phyloP scores from a whole-genome alignment of 2,888 invertebrate species.

The Sisyra terminalis region DNA sequence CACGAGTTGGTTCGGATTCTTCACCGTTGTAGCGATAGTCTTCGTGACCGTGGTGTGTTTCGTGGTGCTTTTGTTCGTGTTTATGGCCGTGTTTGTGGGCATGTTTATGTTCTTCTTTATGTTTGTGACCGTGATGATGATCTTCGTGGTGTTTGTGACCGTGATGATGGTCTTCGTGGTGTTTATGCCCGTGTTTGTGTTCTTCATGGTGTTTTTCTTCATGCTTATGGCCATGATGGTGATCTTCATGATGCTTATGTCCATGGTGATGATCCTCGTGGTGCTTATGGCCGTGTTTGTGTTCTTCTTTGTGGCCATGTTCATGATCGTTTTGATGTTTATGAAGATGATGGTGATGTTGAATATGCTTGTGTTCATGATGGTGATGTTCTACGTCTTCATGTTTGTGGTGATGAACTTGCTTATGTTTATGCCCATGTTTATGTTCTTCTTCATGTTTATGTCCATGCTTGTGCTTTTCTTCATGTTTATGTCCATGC shows the following conservation, averaged over 20 bases:
- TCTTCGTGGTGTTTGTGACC: not conserved
- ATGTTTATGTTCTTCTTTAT: not conserved
- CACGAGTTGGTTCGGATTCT: not conserved
- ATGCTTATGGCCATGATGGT: not conserved
- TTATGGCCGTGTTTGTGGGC: too few relatives aligned
- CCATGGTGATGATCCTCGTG: not conserved
- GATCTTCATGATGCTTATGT: not conserved
- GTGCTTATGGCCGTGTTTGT: not conserved
- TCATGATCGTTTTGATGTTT: not conserved
- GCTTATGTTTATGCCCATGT: not conserved
- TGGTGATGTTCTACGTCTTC: not conserved
- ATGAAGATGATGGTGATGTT: not conserved
- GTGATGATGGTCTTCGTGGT: not conserved
- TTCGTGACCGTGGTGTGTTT: not conserved
- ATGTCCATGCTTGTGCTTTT: slow-evolving; percentile 1
- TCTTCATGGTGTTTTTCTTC: not conserved
- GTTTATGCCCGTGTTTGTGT: not conserved
- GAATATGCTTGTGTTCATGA: not conserved
- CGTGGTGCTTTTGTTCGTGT: too few relatives aligned
- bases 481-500: slow-evolving; percentile 2
- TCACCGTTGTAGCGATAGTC: not conserved
- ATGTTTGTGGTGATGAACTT: not conserved
- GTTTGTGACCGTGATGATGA: not conserved
- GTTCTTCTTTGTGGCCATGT: not conserved
- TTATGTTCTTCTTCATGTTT: slow-evolving; percentile 2